These are phyloP conservation scores for Archaeoteleia sp. DNA, from an alignment of 2,888 invertebrate genomes.

Conservation along the genomic window DNA sequence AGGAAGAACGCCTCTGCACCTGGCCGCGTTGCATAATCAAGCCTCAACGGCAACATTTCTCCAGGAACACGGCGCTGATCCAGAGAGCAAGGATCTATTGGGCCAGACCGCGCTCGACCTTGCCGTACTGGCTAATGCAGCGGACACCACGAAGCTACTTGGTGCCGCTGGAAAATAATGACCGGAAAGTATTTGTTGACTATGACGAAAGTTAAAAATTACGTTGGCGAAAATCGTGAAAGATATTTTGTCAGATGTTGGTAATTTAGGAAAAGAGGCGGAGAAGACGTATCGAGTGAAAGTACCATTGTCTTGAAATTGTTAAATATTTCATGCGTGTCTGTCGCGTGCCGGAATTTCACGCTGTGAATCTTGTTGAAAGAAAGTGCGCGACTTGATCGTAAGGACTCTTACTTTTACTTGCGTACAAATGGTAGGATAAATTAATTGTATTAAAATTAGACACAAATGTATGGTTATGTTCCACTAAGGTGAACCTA, in stretches of 20 bases:
- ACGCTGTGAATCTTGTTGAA: slow-evolving; percentile 40
- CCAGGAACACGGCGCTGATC: slow-evolving; percentile 75
- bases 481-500: too few species aligned
- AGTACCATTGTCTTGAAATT: slow-evolving; percentile 29
- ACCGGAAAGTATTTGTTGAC: not conserved
- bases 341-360: slow-evolving; percentile 48
- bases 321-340: slow-evolving; percentile 38
- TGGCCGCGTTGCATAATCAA: slow-evolving; percentile 80
- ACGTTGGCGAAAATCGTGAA: not conserved
- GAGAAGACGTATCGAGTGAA: slow-evolving; percentile 23
- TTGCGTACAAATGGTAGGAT: slow-evolving; percentile 24
- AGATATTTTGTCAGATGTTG: slow-evolving; percentile 6
- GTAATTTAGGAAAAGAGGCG: slow-evolving; percentile 9
- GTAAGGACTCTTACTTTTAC: slow-evolving; percentile 50
- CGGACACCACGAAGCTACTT: slow-evolving; percentile 25
- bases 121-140: slow-evolving; percentile 66
- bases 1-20: slow-evolving; percentile 82
- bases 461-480: too few species aligned
- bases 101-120: slow-evolving; percentile 78
- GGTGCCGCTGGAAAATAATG: slow-evolving; percentile 15
- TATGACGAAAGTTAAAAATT: slow-evolving; percentile 2
- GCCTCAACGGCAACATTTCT: slow-evolving; percentile 76
- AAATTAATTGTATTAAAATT: slow-evolving; percentile 17
- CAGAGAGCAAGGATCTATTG: slow-evolving; percentile 75
- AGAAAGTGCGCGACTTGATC: slow-evolving; percentile 41